These are phyloP conservation scores for Leptinotarsa rubiginosa DNA, from an alignment of 2,888 invertebrate genomes.

Conservation along the genomic window DNA sequence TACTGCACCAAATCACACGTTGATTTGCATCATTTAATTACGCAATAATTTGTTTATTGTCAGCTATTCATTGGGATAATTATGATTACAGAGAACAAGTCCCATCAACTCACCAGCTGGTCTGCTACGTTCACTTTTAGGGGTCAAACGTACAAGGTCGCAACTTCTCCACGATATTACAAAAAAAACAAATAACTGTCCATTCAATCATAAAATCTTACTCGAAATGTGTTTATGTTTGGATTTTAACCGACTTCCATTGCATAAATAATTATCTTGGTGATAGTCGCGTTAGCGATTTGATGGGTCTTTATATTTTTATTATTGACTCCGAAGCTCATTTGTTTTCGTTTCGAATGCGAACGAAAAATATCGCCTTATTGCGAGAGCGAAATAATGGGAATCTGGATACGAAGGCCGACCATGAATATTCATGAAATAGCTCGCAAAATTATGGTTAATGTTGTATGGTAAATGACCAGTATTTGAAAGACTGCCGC, in stretches of 20 bases:
- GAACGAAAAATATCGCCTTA: not conserved
- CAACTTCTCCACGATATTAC: not conserved
- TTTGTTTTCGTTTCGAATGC: slow-evolving; percentile 13
- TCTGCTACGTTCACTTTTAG: not conserved
- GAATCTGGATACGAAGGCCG: not conserved
- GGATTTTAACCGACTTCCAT: not conserved
- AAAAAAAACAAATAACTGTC: not conserved
- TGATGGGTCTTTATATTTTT: not conserved
- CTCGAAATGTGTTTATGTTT: slow-evolving; percentile 8
- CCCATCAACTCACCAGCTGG: not conserved
- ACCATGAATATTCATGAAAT: slow-evolving; percentile 13
- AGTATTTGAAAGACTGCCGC: too few relatives aligned
- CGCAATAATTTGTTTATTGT: not conserved
- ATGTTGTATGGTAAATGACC: not conserved
- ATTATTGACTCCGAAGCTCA: not conserved
- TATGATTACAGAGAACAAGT: not conserved
- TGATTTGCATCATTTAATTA: not conserved
- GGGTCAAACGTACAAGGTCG: slow-evolving; percentile 11
- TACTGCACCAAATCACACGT: not conserved
- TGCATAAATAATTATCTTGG: slow-evolving; percentile 7
- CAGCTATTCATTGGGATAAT: slow-evolving; percentile 4
- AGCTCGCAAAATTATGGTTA: not conserved
- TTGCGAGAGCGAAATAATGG: not conserved
- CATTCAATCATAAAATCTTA: not conserved
- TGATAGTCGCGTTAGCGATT: not conserved